phyloP scores from a whole-genome alignment of 2,113 vertebrate genomes.

The Oreochromis niloticus region DNA sequence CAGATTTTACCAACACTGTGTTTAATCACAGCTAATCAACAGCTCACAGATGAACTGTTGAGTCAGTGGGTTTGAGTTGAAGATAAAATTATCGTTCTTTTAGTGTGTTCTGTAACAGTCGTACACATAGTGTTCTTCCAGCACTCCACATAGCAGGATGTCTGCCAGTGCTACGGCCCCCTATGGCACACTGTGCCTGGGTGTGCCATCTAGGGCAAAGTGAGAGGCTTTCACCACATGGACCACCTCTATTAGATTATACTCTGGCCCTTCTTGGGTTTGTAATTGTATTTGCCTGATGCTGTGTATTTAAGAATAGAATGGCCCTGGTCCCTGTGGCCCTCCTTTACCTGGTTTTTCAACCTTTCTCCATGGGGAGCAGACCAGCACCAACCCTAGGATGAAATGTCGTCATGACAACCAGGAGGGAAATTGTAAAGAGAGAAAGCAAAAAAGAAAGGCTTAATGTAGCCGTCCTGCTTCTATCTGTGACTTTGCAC shows the following conservation, averaged over 20 bases:
- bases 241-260: constrained; percentile 70
- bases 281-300: constrained; percentile 74
- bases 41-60: neutral
- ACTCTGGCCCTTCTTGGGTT: constrained; percentile 56
- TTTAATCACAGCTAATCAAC: neutral
- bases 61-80: constrained; percentile 19
- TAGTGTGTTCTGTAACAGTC: neutral
- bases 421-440: constrained; percentile 27
- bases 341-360: constrained; percentile 43
- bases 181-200: constrained; percentile 5
- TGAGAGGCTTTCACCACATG: constrained; percentile 55
- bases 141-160: neutral
- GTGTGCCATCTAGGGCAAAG: constrained; percentile 44
- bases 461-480: neutral
- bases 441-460: neutral
- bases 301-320: constrained; percentile 76
- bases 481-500: constrained; percentile 28
- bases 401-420: constrained; percentile 55
- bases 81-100: neutral
- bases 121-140: neutral
- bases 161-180: constrained; percentile 7
- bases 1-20: neutral
- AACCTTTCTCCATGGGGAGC: constrained; percentile 30
- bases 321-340: constrained; percentile 45
- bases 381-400: constrained; percentile 6